Base-by-base conservation (phyloP, 2,113 vertebrate genomes). In the Penelope pileata region DNA sequence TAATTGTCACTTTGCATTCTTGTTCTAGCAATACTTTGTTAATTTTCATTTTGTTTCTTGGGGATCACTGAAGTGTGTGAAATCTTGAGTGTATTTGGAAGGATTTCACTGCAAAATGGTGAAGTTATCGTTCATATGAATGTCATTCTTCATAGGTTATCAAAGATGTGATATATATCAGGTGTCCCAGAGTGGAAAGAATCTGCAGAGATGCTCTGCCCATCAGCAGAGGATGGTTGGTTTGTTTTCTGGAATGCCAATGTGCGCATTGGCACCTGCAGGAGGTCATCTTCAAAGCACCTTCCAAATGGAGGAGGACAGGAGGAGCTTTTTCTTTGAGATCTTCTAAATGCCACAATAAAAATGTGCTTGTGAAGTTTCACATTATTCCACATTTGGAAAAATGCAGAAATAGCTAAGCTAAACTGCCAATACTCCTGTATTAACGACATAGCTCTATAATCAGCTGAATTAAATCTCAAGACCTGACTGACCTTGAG, bases 1-100 rank as follows among this genome's bases (percentile, higher is more conserved):
- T 83, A 89, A 94, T 91, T 94, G 78, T 88, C 90, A 88, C 51
- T 87, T 82, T n/a, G 5, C 63, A 70, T 95, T 90, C 64, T 45
- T 86, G 29, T 79, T 88, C 70, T 80, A 83, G 16, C 7, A 8
- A 3, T 77, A 76, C 54, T 56, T 91, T 92, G n/a, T 83, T 75
- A 75, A 67, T 96, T 74, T 76, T 63, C 72, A 75, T 19, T 77
- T 85, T 85, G 6, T 68, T 91, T 50, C 75, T 80, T 83, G 56
- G 30, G n/a, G 7, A 91, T 80, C 2, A 1, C 30, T 63, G 68
- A 80, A 38, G 50, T 83, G 21, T 73, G 16, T 77, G 54, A 78
- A 86, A 59, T 54, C 66, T 82, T 59, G 38, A 88, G 51, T 86
- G n/a, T 70, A 69, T 90, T 94, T 86, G 67, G 47, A 95, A 93